These are phyloP conservation scores for Sarcophaga peregrina DNA, from an alignment of 1,140 invertebrate genomes.

Conservation along the genomic window DNA sequence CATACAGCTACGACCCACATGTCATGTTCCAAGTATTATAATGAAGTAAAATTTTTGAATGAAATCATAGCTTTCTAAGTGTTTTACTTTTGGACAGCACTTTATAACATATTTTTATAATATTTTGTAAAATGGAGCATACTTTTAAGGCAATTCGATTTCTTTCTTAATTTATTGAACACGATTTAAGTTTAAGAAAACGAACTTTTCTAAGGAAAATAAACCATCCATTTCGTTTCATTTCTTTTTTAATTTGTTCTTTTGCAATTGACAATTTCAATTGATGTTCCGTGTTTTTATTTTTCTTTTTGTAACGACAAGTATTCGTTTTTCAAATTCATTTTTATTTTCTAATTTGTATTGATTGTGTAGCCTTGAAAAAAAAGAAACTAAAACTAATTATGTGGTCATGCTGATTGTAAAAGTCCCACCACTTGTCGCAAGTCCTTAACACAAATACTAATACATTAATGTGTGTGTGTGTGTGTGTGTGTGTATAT, in stretches of 20 bases:
- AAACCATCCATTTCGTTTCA: neutral
- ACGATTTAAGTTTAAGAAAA: too few relatives aligned
- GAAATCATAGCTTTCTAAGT: too few relatives aligned
- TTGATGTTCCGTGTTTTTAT: slow-evolving; percentile 1
- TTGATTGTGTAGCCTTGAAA: slow-evolving; percentile 34
- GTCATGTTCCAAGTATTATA: too few relatives aligned
- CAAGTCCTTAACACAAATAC: slow-evolving; percentile 7
- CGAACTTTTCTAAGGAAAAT: too few relatives aligned
- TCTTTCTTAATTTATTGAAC: too few relatives aligned
- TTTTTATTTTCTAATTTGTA: neutral
- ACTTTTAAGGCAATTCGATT: too few relatives aligned
- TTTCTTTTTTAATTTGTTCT: neutral
- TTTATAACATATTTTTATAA: too few relatives aligned
- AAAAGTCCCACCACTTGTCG: slow-evolving; percentile 30
- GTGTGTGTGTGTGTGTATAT: neutral
- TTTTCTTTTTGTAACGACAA: neutral
- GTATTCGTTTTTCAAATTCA: too few relatives aligned
- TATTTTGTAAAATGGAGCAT: too few relatives aligned
- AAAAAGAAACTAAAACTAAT: slow-evolving; percentile 34
- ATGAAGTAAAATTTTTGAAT: too few relatives aligned
- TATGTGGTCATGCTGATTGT: slow-evolving; percentile 38
- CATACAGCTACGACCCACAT: too few relatives aligned
- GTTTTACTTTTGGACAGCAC: too few relatives aligned
- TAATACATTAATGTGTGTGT: neutral
- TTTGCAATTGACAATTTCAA: slow-evolving; percentile 34